phyloP scores from a whole-genome alignment of 2,113 vertebrate species.

The Mystacornis crossleyi region DNA sequence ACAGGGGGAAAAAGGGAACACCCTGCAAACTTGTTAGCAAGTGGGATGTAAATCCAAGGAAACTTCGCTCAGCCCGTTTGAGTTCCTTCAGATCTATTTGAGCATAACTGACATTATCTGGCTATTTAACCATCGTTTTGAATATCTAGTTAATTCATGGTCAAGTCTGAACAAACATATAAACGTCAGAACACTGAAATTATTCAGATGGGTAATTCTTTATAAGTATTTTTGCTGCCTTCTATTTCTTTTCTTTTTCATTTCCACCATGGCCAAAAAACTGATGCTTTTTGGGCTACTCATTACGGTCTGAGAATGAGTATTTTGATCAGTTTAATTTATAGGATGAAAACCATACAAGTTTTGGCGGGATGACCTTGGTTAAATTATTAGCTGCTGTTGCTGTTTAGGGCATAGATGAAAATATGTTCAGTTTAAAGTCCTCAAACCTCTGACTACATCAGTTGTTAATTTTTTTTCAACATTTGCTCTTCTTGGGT shows the following conservation, averaged over 20 bases:
- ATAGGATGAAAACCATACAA: not conserved
- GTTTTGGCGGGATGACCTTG: not conserved
- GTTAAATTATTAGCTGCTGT: not conserved
- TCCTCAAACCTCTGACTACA: not conserved
- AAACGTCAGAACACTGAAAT: not conserved
- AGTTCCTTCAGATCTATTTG: not conserved
- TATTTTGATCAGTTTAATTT: not conserved
- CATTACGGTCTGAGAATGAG: not conserved
- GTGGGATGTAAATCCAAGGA: not conserved
- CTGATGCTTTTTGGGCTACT: not conserved
- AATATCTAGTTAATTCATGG: not conserved
- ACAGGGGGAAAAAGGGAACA: accelerated
- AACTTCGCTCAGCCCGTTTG: not conserved
- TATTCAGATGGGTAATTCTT: not conserved
- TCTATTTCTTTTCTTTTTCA: not conserved
- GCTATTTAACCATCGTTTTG: not conserved
- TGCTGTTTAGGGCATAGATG: not conserved
- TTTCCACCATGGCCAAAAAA: not conserved
- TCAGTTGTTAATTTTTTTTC: not conserved
- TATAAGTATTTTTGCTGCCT: not conserved
- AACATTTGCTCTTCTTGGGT: not conserved
- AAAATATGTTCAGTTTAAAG: not conserved
- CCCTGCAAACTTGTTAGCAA: not conserved
- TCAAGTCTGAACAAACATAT: not conserved
- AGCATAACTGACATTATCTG: not conserved